Conservation (phyloP, 2,797 vertebrate genomes). For the Artibeus lituratus region DNA sequence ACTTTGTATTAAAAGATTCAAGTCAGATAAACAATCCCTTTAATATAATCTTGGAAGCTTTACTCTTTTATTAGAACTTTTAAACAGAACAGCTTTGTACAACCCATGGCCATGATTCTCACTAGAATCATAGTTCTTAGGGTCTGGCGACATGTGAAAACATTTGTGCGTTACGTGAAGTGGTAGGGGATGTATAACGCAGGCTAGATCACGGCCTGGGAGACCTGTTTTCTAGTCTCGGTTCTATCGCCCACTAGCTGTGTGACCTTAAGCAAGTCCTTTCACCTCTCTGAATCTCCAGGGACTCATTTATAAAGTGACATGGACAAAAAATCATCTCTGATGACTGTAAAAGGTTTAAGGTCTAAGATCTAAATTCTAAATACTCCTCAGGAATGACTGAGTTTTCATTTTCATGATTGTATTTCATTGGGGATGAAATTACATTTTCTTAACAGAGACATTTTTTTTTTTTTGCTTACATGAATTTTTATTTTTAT, state of each 20-base stretch:
- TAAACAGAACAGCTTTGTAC: background rate
- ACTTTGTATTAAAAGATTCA: constrained; percentile 37
- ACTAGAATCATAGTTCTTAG: background rate
- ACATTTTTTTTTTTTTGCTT: too few relatives aligned
- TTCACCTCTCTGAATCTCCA: background rate
- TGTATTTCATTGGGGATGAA: background rate
- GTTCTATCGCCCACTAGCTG: background rate
- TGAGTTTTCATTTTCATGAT: constrained; percentile 32
- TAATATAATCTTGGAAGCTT: constrained; percentile 23
- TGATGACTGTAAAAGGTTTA: background rate
- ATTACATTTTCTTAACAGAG: background rate
- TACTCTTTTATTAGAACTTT: constrained; percentile 39
- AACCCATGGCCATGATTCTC: background rate
- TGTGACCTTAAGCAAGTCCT: background rate
- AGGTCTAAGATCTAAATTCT: constrained; percentile 5
- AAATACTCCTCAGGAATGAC: constrained; percentile 5
- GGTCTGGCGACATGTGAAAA: background rate
- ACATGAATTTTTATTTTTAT: too few relatives aligned
- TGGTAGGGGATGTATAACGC: too few relatives aligned
- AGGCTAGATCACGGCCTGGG: background rate
- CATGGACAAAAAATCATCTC: background rate
- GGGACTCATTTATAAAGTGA: background rate
- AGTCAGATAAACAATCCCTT: background rate
- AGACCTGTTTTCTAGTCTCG: background rate
- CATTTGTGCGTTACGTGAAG: background rate